Conservation (phyloP, 2,888 invertebrate species). For the Mechanitis mazaeus region DNA sequence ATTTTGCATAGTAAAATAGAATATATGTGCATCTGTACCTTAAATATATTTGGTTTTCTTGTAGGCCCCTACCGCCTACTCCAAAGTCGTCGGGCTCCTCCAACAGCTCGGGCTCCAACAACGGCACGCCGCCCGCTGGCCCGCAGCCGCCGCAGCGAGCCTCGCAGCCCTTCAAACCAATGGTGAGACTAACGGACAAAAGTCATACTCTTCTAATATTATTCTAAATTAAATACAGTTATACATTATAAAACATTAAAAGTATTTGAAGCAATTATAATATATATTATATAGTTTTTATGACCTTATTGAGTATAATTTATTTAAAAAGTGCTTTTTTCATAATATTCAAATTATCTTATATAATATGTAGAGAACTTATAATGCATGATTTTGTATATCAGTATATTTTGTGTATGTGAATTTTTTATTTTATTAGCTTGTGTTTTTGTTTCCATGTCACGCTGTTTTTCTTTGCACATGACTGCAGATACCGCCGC, state of each 20-base stretch:
- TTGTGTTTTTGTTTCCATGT: conserved; percentile 71
- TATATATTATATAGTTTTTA: too few species aligned
- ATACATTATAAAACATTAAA: conserved; percentile 8
- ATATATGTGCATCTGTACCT: too few species aligned
- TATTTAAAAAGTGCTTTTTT: not conserved
- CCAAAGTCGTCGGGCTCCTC: conserved; percentile 82
- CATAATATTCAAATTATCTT: not conserved
- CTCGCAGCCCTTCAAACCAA: conserved; percentile 91
- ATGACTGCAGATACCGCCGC: conserved; percentile 85
- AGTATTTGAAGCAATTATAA: too few species aligned
- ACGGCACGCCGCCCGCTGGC: conserved; percentile 73
- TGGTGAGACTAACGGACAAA: conserved; percentile 70
- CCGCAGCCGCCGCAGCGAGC: conserved; percentile 86
- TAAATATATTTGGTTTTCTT: not conserved
- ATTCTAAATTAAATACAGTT: too few species aligned
- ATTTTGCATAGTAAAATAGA: too few species aligned
- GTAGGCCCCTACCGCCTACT: conserved; percentile 89
- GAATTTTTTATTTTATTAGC: conserved; percentile 48
- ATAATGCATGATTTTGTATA: conserved; percentile 14
- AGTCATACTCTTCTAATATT: too few species aligned
- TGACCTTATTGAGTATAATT: not conserved
- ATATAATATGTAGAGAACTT: not conserved
- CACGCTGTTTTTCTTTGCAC: conserved; percentile 75
- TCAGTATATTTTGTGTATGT: conserved; percentile 33
- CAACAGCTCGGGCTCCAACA: conserved; percentile 75